These are phyloP conservation scores for Sternarchorhynchus goeldii DNA, from an alignment of 2,797 vertebrate genomes.

Conservation along the genomic window DNA sequence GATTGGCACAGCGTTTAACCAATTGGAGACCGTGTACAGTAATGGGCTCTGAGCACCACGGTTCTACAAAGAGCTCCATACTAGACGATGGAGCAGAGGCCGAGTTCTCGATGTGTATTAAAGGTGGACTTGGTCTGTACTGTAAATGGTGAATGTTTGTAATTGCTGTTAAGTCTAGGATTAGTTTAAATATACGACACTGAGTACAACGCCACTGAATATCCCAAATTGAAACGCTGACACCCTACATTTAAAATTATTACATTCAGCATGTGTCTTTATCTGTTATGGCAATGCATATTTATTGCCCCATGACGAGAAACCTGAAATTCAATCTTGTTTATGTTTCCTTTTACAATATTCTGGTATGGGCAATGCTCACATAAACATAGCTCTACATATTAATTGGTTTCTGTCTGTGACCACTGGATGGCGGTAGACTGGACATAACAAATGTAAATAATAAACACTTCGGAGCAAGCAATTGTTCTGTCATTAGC, in stretches of 20 bases:
- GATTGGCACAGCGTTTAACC: neutral
- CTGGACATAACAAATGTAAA: too few relatives aligned
- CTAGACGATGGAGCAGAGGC: neutral
- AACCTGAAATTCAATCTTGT: neutral
- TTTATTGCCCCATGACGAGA: neutral
- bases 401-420: neutral
- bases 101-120: too few relatives aligned
- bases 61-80: neutral
- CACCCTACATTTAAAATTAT: neutral
- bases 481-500: too few relatives aligned
- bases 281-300: neutral
- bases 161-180: too few relatives aligned
- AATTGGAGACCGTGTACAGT: neutral
- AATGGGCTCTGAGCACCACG: neutral
- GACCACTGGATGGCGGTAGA: constrained; percentile 15
- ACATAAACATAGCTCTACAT: too few relatives aligned
- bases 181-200: too few relatives aligned
- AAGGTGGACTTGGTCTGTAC: too few relatives aligned
- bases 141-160: too few relatives aligned
- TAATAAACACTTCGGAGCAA: neutral
- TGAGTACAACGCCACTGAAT: too few relatives aligned
- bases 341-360: neutral
- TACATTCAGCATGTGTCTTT: neutral
- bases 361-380: neutral
- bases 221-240: neutral